Conservation (phyloP, 2,797 vertebrate genomes). For the Chloroceryle inda region DNA sequence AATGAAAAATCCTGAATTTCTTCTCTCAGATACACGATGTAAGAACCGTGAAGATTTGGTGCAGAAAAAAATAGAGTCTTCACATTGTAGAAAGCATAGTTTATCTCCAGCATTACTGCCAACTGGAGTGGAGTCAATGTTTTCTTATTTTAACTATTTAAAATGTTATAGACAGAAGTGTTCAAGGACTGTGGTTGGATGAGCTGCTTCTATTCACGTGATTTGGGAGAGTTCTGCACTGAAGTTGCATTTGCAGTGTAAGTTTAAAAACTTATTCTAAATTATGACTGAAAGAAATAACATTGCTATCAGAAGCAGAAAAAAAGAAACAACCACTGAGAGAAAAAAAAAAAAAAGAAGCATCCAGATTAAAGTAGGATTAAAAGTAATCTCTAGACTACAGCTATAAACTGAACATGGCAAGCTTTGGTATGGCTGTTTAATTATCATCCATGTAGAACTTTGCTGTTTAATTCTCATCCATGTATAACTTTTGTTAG, state of each 20-base stretch:
- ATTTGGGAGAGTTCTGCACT: background rate
- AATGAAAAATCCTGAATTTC: background rate
- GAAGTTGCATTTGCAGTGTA: background rate
- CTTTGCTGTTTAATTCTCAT: slow-evolving; percentile 60
- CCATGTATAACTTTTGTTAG: slow-evolving; percentile 54
- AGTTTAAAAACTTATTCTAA: background rate
- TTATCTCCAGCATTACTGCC: background rate
- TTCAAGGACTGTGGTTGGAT: background rate
- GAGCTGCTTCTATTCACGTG: background rate
- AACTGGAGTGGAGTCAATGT: background rate
- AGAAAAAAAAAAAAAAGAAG: background rate
- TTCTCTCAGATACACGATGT: background rate
- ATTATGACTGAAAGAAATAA: background rate
- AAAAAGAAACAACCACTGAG: background rate
- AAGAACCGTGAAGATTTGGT: background rate
- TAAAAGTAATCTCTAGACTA: background rate
- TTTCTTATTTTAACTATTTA: background rate
- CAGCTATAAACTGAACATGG: background rate
- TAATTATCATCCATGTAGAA: slow-evolving; percentile 60
- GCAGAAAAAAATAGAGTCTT: background rate
- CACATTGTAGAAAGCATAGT: background rate
- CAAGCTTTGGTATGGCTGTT: slow-evolving; percentile 24
- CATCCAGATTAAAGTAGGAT: background rate
- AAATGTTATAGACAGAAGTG: background rate
- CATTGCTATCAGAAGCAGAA: background rate